Conservation (phyloP, 2,113 vertebrate species). For the Bolborhynchus lineola region DNA sequence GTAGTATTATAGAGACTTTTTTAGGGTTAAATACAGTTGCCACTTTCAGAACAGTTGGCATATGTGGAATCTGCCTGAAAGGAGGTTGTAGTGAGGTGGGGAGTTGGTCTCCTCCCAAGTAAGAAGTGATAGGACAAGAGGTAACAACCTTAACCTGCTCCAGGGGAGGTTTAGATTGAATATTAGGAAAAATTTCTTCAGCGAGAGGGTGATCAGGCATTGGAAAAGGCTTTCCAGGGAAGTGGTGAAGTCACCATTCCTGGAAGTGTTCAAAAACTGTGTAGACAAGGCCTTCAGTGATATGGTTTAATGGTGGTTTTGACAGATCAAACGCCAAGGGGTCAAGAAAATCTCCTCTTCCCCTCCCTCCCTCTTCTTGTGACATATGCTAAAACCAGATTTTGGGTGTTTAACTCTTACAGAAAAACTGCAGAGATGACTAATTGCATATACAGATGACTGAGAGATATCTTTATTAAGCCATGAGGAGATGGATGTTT, state of each 20-base stretch:
- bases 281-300: not conserved
- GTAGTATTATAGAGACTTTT: not conserved
- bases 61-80: not conserved
- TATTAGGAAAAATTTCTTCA: not conserved
- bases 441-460: slow-evolving; percentile 25
- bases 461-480: slow-evolving; percentile 34
- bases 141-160: not conserved
- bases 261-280: not conserved
- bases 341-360: not conserved
- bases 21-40: not conserved
- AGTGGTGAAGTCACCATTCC: not conserved
- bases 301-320: not conserved
- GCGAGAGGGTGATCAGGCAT: not conserved
- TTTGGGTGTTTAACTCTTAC: not conserved
- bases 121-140: not conserved
- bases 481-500: not conserved
- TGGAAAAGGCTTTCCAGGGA: not conserved
- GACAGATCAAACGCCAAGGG: not conserved
- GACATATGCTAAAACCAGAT: not conserved
- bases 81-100: not conserved
- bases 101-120: not conserved
- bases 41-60: not conserved
- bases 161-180: not conserved
- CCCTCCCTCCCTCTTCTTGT: not conserved
- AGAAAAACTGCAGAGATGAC: slow-evolving; percentile 14